These are phyloP conservation scores for Physocephala rufipes DNA, from an alignment of 2,888 invertebrate species.

Conservation along the genomic window DNA sequence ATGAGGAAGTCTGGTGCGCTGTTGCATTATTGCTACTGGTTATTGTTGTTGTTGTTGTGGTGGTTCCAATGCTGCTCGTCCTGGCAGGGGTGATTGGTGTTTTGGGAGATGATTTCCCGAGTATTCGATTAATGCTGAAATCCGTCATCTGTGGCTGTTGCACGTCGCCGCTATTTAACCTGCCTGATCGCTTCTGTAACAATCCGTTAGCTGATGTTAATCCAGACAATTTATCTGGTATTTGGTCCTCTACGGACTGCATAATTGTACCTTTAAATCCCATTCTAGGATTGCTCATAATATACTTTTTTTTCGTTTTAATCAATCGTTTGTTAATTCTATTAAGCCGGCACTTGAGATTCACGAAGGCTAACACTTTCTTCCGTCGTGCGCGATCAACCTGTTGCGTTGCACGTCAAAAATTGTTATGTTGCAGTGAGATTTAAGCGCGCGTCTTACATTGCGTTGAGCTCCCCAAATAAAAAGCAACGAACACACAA, in stretches of 20 bases:
- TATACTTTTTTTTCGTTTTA: constrained; percentile 27
- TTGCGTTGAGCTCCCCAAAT: constrained; percentile 36
- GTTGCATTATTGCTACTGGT: constrained; percentile 6
- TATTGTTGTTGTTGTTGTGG: constrained; percentile 35
- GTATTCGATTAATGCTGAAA: constrained; percentile 63
- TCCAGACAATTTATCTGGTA: not conserved
- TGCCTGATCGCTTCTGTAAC: constrained; percentile 20
- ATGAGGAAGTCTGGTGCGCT: not conserved
- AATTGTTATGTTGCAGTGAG: constrained; percentile 56
- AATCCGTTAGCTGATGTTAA: not conserved
- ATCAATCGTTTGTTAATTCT: constrained; percentile 26
- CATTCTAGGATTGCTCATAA: constrained; percentile 60
- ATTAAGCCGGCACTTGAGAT: not conserved
- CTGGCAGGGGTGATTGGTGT: not conserved
- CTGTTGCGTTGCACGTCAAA: constrained; percentile 61
- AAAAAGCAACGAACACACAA: constrained; percentile 8
- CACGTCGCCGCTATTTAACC: constrained; percentile 24
- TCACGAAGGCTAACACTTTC: constrained; percentile 5
- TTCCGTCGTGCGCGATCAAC: constrained; percentile 44
- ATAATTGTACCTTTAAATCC: constrained; percentile 63
- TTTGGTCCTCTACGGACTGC: constrained; percentile 51
- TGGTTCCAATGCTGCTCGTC: constrained; percentile 37
- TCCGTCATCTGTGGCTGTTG: constrained; percentile 56
- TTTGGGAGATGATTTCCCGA: constrained; percentile 30
- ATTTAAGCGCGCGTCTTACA: constrained; percentile 48